A percentile compares a stretch with the other conserved stretches of the same genome.
phyloP scores from a whole-genome alignment of 2,113 vertebrate genomes.

The Coryphaenoides rupestris region DNA sequence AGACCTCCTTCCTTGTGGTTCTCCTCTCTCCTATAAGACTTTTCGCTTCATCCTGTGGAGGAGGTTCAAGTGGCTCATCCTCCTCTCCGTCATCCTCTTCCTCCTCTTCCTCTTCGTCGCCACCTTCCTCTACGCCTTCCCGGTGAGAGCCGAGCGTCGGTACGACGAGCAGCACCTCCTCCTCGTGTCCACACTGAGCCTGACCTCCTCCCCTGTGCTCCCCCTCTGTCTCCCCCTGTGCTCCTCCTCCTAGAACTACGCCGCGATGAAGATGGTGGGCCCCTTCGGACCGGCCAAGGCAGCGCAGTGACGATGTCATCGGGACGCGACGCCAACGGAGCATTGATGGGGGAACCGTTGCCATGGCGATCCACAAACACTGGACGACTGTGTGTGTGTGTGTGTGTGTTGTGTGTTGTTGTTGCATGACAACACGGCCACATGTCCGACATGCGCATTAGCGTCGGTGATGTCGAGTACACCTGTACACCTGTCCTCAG shows the following conservation, averaged over 20 bases:
- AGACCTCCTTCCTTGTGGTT: conserved; percentile 99
- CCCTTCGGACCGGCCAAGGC: conserved; percentile 76
- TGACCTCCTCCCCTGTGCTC: too few species aligned
- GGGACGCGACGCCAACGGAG: not conserved
- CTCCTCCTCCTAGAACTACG: conserved; percentile 82
- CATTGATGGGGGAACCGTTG: conserved; percentile 3
- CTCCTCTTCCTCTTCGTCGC: conserved; percentile 87
- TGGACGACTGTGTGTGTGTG: not conserved
- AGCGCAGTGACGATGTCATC: conserved; percentile 29
- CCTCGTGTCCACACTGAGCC: too few species aligned
- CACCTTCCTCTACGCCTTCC: conserved; percentile 93
- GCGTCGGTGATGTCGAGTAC: too few species aligned
- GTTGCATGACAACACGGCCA: not conserved
- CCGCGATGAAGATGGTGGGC: conserved; percentile 93
- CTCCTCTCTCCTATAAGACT: conserved; percentile 92
- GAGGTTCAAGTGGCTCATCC: conserved; percentile 83
- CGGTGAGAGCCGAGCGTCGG: conserved; percentile 79
- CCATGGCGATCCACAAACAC: not conserved
- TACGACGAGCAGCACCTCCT: too few species aligned
- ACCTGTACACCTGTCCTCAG: too few species aligned
- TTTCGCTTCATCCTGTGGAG: conserved; percentile 92
- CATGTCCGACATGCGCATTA: too few species aligned
- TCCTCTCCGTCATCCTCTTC: conserved; percentile 80
- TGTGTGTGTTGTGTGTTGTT: conserved; percentile 8
- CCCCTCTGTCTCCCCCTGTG: not conserved